Base-by-base conservation (phyloP, 2,888 invertebrate genomes). In the Luperina testacea region DNA sequence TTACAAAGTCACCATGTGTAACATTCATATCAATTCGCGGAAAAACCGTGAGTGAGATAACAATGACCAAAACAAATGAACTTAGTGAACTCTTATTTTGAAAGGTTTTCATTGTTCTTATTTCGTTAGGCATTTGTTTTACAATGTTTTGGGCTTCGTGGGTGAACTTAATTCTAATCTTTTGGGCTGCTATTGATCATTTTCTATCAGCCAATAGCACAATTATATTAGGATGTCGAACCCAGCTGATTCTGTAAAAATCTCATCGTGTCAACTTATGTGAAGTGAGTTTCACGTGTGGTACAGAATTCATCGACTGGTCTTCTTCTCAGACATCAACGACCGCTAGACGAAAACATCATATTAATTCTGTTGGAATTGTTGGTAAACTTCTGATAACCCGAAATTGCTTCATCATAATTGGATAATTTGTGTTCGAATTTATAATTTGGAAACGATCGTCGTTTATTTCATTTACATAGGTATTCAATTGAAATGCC, bases 21-120 rank as follows among this genome's bases (percentile, higher is more conserved):
- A 27, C 17, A 6, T 27, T 51, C 68, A 72, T 75, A 86, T 80
- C 65, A 63, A 48, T 87, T 88, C 84, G 80, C 78, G 51, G 87
- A 78, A 87, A 63, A 86, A 65, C 48, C 79, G 82, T 87, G 80
- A 78, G 51, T 42, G 32, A 64, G 81, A 81, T 83, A 75, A 82
- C 81, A 82, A 82, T 75, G 75, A n/a, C 9, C 71, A 71, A 64
- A 48, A 82, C 63, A 75, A 73, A 79, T 83, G 48, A 79, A 78
- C 73, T 74, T 63, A 17, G 20, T 80, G 42, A 75, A 75, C 85
- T 68, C 67, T 69, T 53, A 27, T 61, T 65, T 64, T 48, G 51
- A 73, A 79, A n/a, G 38, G 59, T 57, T 20, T 48, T n/a, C 57
- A 84, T 84, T 84, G 70, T 84, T 73, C 45, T 72, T 65, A 45